Evolutionary conservation across 2,888 invertebrate genomes (phyloP), one percentile per base, ranked within the genome.

Genomic region (Hirtodrosophila confusa): DNA sequence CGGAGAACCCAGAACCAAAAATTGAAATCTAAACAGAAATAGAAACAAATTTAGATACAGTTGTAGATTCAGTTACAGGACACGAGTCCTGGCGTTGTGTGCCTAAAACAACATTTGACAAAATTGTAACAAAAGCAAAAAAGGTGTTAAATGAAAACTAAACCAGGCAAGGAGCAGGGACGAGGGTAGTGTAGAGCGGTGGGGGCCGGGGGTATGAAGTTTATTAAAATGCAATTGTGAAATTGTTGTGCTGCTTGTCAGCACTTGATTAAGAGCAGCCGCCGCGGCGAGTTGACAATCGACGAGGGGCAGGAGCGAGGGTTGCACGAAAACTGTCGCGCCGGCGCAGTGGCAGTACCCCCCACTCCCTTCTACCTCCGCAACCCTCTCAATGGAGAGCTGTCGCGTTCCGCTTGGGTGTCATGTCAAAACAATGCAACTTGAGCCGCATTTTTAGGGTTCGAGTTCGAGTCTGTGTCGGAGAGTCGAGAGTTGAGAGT

Each of bases 371-470:
- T 12, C 11, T n/a, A 4, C 12, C 33, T 7, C 29, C 35, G 9
- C 31, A 31, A 31, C 7, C 7, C 31, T 31, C 7, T 31, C 31
- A 8, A 7, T 31, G 9, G 7, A 9, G 31, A 31, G 47, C 49
- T 74, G 75, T 65, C 76, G 55, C 75, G 73, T 74, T 72, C 63
- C 64, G 68, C 73, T 68, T 68, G 83, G 85, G 82, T 82, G 78
- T 87, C 86, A 87, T 87, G 83, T 83, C 83, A 83, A 85, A 83
- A 83, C 83, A 83, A 87, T 72, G 88, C 83, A 75, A 87, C 69
- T 50, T 63, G 74, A 86, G 71, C 50, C 69, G 54, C 62, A 50
- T 48, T 63, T 64, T 63, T 58, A 58, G 82, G 80, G 74, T 80
- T 69, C 48, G 48, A 7, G 7, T 31, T 9, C 27, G 17, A 2